Base-by-base conservation (phyloP, 2,113 vertebrate species). In the Bucco capensis region DNA sequence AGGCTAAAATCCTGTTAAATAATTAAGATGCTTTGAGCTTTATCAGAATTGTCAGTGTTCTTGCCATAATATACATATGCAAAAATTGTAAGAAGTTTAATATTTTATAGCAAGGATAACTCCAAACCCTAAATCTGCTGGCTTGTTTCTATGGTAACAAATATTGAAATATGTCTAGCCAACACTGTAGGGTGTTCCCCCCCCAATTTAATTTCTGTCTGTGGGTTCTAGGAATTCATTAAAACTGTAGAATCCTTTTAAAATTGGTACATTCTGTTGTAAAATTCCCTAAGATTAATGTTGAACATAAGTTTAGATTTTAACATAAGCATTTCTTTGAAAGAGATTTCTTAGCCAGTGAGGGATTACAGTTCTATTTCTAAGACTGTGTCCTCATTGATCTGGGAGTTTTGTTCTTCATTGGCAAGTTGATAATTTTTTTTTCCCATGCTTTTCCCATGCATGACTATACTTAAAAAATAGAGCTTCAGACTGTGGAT, bases 71-170 rank as follows among this genome's bases (percentile, higher is more conserved):
- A 93, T 94, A 86, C 70, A 90, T 97, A 95, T 96, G 96, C 89
- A 96, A 92, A 96, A 96, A 96, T 58, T 93, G 92, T 96, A 95
- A 96, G 96, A 96, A 97, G 94, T 97, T 97, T 97, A 97, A 97
- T 97, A 97, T 97, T 98, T 98, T 97, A 97, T 97, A 92, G 95
- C 93, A 96, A 96, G 77, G 91, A 97, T 92, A 96, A 96, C 95
- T 97, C 95, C 95, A 94, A 98, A 98, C 88, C 80, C 93, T 95
- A 97, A 97, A 94, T 91, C 96, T 97, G 80, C 90, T 58, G 75
- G 62, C 96, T 96, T 78, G 97, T 98, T 98, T 98, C 97, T 96
- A 97, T 98, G 96, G 96, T 96, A 98, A 98, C 97, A 92, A 95
- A 97, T 96, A 90, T 75, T 96, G 94, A 97, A 97, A 96, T 96